Evolutionary conservation across 2,113 vertebrate genomes (phyloP).

Genomic region (Sus scrofa): T2T-Sscrofa CM000812.6:209062001-209062500

Average conservation of each 20-base stretch:
- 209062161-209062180: not conserved
- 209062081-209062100: not conserved
- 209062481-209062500: conserved; percentile 55
- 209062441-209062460: not conserved
- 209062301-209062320: not conserved
- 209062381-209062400: not conserved
- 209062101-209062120: not conserved
- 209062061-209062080: not conserved
- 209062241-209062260: not conserved
- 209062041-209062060: not conserved
- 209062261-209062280: not conserved
- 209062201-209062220: not conserved
- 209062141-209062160: not conserved
- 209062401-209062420: not conserved
- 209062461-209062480: conserved; percentile 57
- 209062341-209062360: not conserved
- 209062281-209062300: not conserved
- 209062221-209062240: not conserved
- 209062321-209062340: accelerated
- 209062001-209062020: no score
- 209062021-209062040: no score
- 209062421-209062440: not conserved
- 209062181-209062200: not conserved
- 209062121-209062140: not conserved
- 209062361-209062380: not conserved